phyloP scores from a whole-genome alignment of 2,113 vertebrate genomes.

The Phylloscopus whistleri region DNA sequence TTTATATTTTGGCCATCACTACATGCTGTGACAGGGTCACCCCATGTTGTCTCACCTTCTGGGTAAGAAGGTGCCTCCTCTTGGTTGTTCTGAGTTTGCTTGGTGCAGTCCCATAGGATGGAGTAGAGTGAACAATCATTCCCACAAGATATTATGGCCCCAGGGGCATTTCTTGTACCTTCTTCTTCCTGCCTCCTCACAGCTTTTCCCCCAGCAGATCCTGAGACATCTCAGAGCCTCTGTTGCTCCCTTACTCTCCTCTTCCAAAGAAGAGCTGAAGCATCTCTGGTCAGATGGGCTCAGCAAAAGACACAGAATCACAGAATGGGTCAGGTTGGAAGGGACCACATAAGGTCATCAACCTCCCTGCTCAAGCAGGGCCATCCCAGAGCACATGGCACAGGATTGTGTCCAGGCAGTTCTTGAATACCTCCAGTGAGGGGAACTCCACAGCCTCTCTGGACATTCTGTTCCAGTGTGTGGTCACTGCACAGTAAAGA shows the following conservation, averaged over 20 bases:
- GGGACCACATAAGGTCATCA: not conserved
- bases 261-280: not conserved
- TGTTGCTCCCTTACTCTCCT: not conserved
- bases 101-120: not conserved
- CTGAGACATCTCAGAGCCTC: not conserved
- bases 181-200: not conserved
- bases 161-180: not conserved
- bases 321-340: not conserved
- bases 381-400: not conserved
- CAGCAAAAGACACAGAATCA: not conserved
- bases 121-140: not conserved
- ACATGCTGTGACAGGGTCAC: not conserved
- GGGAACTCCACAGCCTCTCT: not conserved
- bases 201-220: not conserved
- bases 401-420: not conserved
- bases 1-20: not conserved
- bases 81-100: not conserved
- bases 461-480: not conserved
- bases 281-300: not conserved
- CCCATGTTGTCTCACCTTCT: not conserved
- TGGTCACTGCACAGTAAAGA: not conserved
- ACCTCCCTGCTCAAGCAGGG: not conserved
- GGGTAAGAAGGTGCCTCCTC: not conserved
- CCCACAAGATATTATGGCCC: not conserved
- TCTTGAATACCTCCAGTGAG: not conserved